A percentile compares a stretch with the other conserved stretches of the same genome.
Evolutionary conservation across 1,140 invertebrate genomes (phyloP).

Genomic region (Sycophaga agraensis): DNA sequence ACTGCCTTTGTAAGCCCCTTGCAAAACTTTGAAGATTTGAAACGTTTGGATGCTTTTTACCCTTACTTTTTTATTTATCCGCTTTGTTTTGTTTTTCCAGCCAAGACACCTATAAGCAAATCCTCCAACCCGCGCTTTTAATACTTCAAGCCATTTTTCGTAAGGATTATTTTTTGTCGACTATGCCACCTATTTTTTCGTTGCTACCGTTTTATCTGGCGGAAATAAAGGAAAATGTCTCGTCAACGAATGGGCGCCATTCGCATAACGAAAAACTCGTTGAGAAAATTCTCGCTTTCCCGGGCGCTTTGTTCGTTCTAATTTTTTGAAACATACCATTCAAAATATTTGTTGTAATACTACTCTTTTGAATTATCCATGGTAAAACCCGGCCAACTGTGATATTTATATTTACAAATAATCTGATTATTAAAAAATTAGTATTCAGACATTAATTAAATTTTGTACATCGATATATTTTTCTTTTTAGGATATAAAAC

Average conservation of each 20-base stretch:
- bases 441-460: no score
- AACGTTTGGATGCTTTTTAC: neutral
- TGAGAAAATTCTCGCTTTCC: neutral
- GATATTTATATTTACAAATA: no score
- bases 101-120: neutral
- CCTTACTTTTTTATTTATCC: neutral
- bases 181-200: neutral
- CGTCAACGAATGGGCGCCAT: neutral
- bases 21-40: slow-evolving; percentile 1
- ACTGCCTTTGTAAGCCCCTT: neutral
- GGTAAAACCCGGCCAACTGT: no score
- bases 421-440: no score
- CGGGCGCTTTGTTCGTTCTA: neutral
- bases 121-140: slow-evolving; percentile 2
- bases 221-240: neutral
- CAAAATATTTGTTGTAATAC: no score
- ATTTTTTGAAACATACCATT: neutral
- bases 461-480: no score
- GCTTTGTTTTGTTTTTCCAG: neutral
- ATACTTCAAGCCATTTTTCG: slow-evolving; percentile 5
- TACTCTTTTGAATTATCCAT: no score
- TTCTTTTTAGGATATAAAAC: no score
- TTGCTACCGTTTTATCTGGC: neutral
- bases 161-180: slow-evolving; percentile 10
- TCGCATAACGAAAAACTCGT: neutral